Conservation (phyloP, 1,140 invertebrate genomes). For the Chelonus insularis region DNA sequence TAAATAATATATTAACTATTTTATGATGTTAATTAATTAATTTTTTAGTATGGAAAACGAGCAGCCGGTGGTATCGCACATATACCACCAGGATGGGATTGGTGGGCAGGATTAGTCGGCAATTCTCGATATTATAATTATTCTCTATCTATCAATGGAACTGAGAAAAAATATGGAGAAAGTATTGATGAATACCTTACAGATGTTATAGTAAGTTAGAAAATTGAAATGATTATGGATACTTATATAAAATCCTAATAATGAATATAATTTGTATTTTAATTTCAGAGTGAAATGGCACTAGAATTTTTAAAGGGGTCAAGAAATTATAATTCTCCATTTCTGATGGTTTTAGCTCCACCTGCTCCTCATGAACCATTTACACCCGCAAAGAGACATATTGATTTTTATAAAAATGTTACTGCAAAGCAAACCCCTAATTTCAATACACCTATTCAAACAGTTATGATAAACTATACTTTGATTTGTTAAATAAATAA, state of each 20-base stretch:
- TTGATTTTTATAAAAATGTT: slow-evolving; percentile 63
- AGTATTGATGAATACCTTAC: slow-evolving; percentile 73
- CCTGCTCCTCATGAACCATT: slow-evolving; percentile 86
- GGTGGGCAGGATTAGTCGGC: slow-evolving; percentile 78
- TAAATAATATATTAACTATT: background rate
- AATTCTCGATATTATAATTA: slow-evolving; percentile 91
- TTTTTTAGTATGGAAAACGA: slow-evolving; percentile 65
- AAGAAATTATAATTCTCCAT: slow-evolving; percentile 58
- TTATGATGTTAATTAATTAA: slow-evolving; percentile 14
- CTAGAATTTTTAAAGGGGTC: slow-evolving; percentile 62
- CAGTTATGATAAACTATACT: slow-evolving; percentile 42
- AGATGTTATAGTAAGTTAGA: slow-evolving; percentile 75
- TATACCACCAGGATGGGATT: slow-evolving; percentile 80
- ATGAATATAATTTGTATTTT: background rate
- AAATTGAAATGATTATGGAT: slow-evolving; percentile 4
- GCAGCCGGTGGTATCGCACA: slow-evolving; percentile 64
- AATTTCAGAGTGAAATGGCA: slow-evolving; percentile 62
- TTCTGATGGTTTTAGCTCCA: slow-evolving; percentile 83
- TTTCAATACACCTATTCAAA: slow-evolving; percentile 67
- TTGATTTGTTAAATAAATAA: slow-evolving; percentile 10
- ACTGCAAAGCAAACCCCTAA: slow-evolving; percentile 70
- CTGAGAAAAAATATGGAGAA: slow-evolving; percentile 63
- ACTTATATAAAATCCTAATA: too few species aligned
- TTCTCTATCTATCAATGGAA: slow-evolving; percentile 80
- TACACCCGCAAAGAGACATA: slow-evolving; percentile 75